Percentiles rank a stretch among this genome's conserved stretches.
phyloP scores from a whole-genome alignment of 2,113 vertebrate species.

The Lamprologus tigripictilis region DNA sequence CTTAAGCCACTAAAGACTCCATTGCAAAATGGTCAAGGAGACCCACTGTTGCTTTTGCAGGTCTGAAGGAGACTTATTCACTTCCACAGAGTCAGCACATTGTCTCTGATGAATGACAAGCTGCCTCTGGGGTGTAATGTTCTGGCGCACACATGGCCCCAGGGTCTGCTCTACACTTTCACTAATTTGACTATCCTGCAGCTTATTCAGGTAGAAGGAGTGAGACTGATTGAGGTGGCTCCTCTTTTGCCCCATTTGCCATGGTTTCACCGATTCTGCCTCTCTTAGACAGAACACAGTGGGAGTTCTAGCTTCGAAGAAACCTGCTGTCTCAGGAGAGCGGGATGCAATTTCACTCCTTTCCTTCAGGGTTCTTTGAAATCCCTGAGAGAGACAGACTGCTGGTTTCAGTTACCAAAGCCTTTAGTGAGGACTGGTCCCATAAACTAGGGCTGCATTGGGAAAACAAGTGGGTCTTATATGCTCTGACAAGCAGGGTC shows the following conservation, averaged over 20 bases:
- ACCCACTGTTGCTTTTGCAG: neutral
- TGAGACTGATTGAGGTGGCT: neutral
- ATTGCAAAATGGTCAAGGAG: neutral
- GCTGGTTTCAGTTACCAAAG: neutral
- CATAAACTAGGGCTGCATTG: neutral
- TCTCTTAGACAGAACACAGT: neutral
- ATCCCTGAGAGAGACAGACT: neutral
- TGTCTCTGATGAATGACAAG: neutral
- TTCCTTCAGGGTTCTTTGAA: neutral
- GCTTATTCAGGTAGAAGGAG: neutral
- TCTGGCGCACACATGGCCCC: neutral
- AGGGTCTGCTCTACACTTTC: neutral
- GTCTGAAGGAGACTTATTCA: neutral
- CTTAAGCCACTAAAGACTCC: neutral
- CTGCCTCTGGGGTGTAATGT: neutral
- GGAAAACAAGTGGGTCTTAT: neutral
- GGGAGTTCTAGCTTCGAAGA: neutral
- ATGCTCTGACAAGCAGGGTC: neutral
- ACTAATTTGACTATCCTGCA: neutral
- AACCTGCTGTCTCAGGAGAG: neutral
- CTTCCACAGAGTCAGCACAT: neutral
- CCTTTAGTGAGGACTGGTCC: neutral
- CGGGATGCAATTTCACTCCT: neutral
- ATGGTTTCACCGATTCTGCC: neutral
- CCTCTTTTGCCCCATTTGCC: neutral